Base-by-base conservation (phyloP, 2,113 vertebrate species). In the Zonotrichia leucophrys region DNA sequence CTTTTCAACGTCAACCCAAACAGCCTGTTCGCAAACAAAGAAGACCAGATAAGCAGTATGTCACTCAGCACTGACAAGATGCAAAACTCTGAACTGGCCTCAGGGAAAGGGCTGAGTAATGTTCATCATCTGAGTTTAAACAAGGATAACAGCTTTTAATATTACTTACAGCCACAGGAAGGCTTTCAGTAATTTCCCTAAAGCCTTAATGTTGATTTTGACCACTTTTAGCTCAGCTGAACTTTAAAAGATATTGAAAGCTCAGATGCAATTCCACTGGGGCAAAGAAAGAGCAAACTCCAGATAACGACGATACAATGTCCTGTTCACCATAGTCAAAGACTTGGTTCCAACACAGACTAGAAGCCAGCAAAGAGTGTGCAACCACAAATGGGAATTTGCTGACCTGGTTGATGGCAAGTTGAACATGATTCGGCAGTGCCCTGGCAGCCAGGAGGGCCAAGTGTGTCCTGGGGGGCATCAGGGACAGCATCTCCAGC, bases 201-300 rank as follows among this genome's bases (percentile, higher is more conserved):
- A 87, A 73, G 49, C 68, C 15, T 60, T 44, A 18, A 3, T 94
- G 83, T 95, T 87, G 77, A 76, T 94, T 74, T 92, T 94, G 49
- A 46, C n/a, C 31, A 30, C 87, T 91, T 95, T 85, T 83, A 89
- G 84, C 67, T 89, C 67, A 66, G 67, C 12, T 94, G 93, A 92
- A 92, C 84, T 97, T 95, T 85, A 84, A 94, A 82, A 76, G 4
- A 13, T 92, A 60, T 67, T 87, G 70, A 84, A 95, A 92, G 27
- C 42, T 90, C 35, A 74, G 59, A 59, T 85, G 46, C 27, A n/a
- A 60, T 74, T 90, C 42, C 46, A 85, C 50, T 33, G 35, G 31
- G 55, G 5, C 27, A 12, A 53, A 75, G 58, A 35, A 73, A 87
- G 53, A 91, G 50, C 37, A 66, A 73, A 79, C 23, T 76, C 11